Evolutionary conservation across 2,888 invertebrate genomes (phyloP), one percentile per base, ranked within the genome.

Genomic region (Lagria hirta): DNA sequence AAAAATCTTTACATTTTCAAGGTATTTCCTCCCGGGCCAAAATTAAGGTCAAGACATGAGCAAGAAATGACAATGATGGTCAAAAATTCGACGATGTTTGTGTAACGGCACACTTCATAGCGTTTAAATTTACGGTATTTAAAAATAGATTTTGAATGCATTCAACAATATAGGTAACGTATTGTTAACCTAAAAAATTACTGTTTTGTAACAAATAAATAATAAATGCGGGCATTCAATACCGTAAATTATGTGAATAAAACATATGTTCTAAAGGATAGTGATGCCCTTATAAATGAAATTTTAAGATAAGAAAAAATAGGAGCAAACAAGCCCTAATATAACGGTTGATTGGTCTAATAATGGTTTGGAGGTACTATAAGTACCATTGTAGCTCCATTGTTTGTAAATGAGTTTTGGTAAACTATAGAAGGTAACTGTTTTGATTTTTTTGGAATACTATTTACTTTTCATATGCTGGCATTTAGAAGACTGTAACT

Each of bases 171-270:
- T 38, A 38, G 38, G 38, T 30, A 38, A 38, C 46, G 46, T 36
- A 47, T 47, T 20, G 36, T 47, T 46, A 47, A 42, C 47, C 47
- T 28, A 42, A 47, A 47, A 47, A 47, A 32, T 42, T 47, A 47
- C 28, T 42, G 47, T 42, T 21, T 42, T 47, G 47, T 42, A 47
- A 42, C 41, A 47, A n/a, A 46, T 41, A 41, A 46, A 46, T 46
- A 45, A 47, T 45, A 50, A 46, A 55, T 55, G 55, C 53, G 52
- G 55, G 55, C 43, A 48, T 11, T 20, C 6, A 33, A 42, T 33
- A 41, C 33, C 33, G 41, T 41, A 32, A 33, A 32, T 11, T 26
- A n/a, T 20, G 26, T 33, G 17, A 32, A 33, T 33, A 41, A 32
- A 38, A 38, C 38, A 22, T 37, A 13, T 13, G 17, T 13, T 12